phyloP scores from a whole-genome alignment of 2,797 vertebrate species.

The Enoplosus armatus region DNA sequence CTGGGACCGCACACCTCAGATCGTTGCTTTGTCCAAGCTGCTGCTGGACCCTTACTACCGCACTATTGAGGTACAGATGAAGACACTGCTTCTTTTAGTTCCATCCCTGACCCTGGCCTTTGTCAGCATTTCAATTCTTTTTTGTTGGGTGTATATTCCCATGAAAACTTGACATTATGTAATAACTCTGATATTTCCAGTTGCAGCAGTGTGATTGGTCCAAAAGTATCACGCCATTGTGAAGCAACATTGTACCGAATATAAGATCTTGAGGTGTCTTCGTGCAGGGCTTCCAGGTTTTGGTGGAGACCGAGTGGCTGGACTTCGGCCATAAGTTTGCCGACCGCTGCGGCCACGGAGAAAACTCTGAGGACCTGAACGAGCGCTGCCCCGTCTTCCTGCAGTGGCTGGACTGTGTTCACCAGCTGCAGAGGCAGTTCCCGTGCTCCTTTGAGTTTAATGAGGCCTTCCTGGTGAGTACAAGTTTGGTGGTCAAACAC shows the following conservation, averaged over 20 bases:
- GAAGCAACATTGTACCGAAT: neutral
- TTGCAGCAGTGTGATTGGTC: neutral
- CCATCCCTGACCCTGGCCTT: too few relatives aligned
- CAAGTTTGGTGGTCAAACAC: neutral
- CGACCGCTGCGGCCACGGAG: conserved; percentile 97
- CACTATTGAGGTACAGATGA: conserved; percentile 92
- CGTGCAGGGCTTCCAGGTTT: conserved; percentile 92
- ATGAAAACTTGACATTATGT: neutral
- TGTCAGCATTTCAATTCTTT: neutral
- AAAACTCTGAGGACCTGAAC: conserved; percentile 96
- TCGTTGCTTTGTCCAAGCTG: conserved; percentile 95
- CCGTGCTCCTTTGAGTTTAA: conserved; percentile 99
- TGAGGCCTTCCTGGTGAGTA: conserved; percentile 97
- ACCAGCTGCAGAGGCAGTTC: conserved; percentile 98
- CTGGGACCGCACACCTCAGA: conserved; percentile 99
- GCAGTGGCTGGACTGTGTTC: conserved; percentile 98
- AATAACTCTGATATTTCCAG: neutral
- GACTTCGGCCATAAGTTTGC: conserved; percentile 99
- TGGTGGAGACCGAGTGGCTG: conserved; percentile 98
- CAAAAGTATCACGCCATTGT: neutral
- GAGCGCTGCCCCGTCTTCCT: conserved; percentile 98
- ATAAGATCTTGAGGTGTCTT: neutral
- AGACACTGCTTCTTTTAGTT: neutral
- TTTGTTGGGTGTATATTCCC: neutral
- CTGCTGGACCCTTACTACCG: conserved; percentile 97